Evolutionary conservation across 2,888 invertebrate genomes (phyloP).

Genomic region (Stenotaenia linearis): DNA sequence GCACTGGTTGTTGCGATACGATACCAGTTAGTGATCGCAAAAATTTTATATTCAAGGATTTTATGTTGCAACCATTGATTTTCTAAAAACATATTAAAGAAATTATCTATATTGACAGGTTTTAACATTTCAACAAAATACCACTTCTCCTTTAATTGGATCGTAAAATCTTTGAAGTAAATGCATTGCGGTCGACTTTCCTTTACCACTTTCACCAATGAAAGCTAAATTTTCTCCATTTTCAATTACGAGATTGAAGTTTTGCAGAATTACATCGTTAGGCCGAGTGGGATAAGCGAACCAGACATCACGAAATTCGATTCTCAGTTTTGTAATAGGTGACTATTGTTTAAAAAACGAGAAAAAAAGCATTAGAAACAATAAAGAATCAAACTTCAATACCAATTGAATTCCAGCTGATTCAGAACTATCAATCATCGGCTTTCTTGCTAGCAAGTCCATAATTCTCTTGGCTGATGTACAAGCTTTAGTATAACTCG

Average conservation of each 20-base stretch:
- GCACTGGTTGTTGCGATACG: slow-evolving; percentile 40
- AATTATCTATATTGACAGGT: too few relatives aligned
- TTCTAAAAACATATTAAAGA: slow-evolving; percentile 29
- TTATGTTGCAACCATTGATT: slow-evolving; percentile 37
- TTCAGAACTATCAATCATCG: slow-evolving; percentile 39
- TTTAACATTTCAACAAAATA: too few relatives aligned
- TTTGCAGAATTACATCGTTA: slow-evolving; percentile 66
- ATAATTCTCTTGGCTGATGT: slow-evolving; percentile 40
- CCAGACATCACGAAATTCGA: slow-evolving; percentile 61
- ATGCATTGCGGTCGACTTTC: slow-evolving; percentile 46
- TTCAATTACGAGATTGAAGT: slow-evolving; percentile 61
- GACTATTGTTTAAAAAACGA: slow-evolving; percentile 17
- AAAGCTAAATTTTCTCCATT: slow-evolving; percentile 65
- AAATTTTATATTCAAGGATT: slow-evolving; percentile 37
- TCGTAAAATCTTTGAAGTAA: slow-evolving; percentile 48
- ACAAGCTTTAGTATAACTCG: slow-evolving; percentile 39
- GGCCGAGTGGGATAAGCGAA: slow-evolving; percentile 75
- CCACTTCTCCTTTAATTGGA: slow-evolving; percentile 38
- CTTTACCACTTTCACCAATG: slow-evolving; percentile 47
- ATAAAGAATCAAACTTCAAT: slow-evolving; percentile 6
- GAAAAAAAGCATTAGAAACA: neutral
- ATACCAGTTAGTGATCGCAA: slow-evolving; percentile 38
- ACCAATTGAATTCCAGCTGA: slow-evolving; percentile 38
- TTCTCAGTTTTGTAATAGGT: slow-evolving; percentile 56
- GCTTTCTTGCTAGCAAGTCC: slow-evolving; percentile 39